Percentiles rank a stretch among this genome's conserved stretches.
phyloP scores from a whole-genome alignment of 1,140 invertebrate species.

The Lepidostoma basale region DNA sequence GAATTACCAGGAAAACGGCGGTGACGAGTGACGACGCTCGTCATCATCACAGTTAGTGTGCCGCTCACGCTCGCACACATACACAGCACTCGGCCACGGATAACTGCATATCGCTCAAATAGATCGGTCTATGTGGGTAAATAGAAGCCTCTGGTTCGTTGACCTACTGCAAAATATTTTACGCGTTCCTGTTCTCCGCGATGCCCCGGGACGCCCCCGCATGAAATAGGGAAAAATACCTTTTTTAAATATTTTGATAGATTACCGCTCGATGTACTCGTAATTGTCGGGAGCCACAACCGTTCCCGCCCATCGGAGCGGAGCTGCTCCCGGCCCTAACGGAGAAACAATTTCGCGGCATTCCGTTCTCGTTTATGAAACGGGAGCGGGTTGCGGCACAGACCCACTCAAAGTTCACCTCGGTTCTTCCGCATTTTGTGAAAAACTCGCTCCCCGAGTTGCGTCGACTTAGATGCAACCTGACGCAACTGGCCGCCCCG shows the following conservation, averaged over 20 bases:
- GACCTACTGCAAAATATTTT: slow-evolving; percentile 33
- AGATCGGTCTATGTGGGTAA: slow-evolving; percentile 30
- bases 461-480: slow-evolving; percentile 24
- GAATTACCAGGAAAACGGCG: slow-evolving; percentile 34
- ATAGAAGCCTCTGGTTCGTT: slow-evolving; percentile 37
- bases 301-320: background rate
- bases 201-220: slow-evolving; percentile 13
- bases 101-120: slow-evolving; percentile 39
- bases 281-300: too few relatives aligned
- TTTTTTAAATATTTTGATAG: too few relatives aligned
- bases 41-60: slow-evolving; percentile 32
- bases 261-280: too few relatives aligned
- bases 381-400: slow-evolving; percentile 27
- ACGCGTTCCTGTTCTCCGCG: slow-evolving; percentile 25
- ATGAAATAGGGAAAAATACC: background rate
- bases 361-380: slow-evolving; percentile 39
- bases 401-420: slow-evolving; percentile 32
- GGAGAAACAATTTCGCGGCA: slow-evolving; percentile 34
- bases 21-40: slow-evolving; percentile 33
- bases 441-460: slow-evolving; percentile 33
- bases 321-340: slow-evolving; percentile 26
- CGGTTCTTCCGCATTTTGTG: slow-evolving; percentile 38
- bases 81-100: slow-evolving; percentile 1
- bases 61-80: slow-evolving; percentile 13
- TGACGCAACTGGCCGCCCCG: slow-evolving; percentile 35